phyloP scores from a whole-genome alignment of 1,140 invertebrate species.

The Dendrolimus punctatus region DNA sequence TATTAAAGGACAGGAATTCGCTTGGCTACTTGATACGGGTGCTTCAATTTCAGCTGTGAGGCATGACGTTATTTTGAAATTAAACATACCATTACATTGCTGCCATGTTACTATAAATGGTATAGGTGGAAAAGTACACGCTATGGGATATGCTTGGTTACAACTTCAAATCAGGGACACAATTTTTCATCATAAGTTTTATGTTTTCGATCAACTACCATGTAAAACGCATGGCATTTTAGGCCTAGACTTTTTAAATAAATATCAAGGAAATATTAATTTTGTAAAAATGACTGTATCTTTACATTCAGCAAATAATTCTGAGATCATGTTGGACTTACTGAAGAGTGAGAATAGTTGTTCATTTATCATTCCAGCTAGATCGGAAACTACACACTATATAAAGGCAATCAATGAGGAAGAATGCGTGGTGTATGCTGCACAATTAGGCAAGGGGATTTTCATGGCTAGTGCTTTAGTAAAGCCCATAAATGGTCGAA shows the following conservation, averaged over 20 bases:
- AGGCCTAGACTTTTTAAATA: conserved; percentile 22
- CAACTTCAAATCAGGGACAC: conserved; percentile 6
- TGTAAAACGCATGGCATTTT: conserved; percentile 16
- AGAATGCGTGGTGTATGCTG: conserved; percentile 14
- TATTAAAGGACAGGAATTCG: conserved; percentile 1
- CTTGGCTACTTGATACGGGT: conserved; percentile 14
- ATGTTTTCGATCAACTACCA: conserved; percentile 19
- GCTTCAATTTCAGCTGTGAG: conserved; percentile 20
- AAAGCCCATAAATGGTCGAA: conserved; percentile 14
- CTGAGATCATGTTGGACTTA: conserved; percentile 3
- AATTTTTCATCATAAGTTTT: conserved; percentile 16
- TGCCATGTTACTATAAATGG: conserved; percentile 15
- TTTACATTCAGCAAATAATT: background rate
- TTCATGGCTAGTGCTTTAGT: conserved; percentile 15
- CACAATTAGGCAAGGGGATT: conserved; percentile 12
- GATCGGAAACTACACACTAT: conserved; percentile 19
- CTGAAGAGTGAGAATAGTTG: conserved; percentile 6
- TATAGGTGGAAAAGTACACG: conserved; percentile 17
- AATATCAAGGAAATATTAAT: conserved; percentile 11
- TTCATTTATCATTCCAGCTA: conserved; percentile 9
- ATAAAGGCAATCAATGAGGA: conserved; percentile 9
- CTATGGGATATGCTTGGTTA: conserved; percentile 19
- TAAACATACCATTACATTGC: conserved; percentile 17
- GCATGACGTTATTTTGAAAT: conserved; percentile 4
- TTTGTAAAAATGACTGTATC: conserved; percentile 11